These are phyloP conservation scores for Hydrochoerus hydrochaeris DNA, from an alignment of 2,113 vertebrate species.

Conservation along the genomic window DNA sequence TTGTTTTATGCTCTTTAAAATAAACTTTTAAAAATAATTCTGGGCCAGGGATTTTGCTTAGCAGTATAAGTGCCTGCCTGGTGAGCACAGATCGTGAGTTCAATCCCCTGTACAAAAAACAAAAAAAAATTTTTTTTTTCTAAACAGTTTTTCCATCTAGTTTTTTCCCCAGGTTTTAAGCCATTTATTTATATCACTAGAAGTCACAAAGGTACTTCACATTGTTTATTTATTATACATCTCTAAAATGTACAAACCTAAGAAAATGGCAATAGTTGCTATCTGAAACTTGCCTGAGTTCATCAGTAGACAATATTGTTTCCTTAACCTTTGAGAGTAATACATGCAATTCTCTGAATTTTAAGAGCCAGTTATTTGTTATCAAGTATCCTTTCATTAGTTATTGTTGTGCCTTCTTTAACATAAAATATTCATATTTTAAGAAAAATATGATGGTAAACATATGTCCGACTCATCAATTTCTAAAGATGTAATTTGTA, in stretches of 20 bases:
- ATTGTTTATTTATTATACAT: neutral
- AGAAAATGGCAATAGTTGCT: neutral
- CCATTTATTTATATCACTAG: neutral
- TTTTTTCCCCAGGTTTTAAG: neutral
- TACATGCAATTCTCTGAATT: neutral
- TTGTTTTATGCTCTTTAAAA: no score
- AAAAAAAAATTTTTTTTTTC: neutral
- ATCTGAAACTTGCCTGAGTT: neutral
- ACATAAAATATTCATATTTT: slow-evolving; percentile 33
- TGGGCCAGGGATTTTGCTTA: no score
- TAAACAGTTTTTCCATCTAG: neutral
- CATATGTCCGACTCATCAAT: slow-evolving; percentile 24
- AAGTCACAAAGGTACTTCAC: neutral
- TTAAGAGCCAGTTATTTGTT: slow-evolving; percentile 11
- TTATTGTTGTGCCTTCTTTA: neutral
- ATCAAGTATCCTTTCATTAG: neutral
- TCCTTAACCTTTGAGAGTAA: slow-evolving; percentile 38
- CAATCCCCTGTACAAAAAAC: no score
- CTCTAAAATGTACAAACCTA: neutral
- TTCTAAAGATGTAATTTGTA: slow-evolving; percentile 1
- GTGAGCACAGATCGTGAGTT: no score
- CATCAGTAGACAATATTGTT: neutral
- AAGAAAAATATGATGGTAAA: slow-evolving; percentile 34
- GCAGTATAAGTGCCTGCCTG: no score
- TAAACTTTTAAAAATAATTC: no score